Evolutionary conservation across 2,888 invertebrate species (phyloP), one percentile per base, ranked within the genome.

Genomic region (Mesorhabditis belari): DNA sequence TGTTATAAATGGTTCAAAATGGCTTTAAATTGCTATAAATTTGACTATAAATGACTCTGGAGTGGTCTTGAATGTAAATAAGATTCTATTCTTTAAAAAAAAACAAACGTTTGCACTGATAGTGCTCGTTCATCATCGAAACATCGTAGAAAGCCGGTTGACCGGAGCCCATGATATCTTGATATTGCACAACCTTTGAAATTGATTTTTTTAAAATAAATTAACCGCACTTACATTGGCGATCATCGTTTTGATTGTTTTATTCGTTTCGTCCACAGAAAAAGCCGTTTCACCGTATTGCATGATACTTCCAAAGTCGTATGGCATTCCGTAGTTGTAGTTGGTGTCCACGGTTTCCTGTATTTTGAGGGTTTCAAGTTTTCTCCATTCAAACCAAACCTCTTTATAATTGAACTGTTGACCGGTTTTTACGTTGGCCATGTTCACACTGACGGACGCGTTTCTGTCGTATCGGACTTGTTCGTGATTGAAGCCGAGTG

Each of bases 51-150:
- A n/a, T n/a, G n/a, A n/a, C n/a, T n/a, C n/a, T n/a, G n/a, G n/a
- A n/a, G n/a, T n/a, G n/a, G n/a, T n/a, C n/a, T n/a, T n/a, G n/a
- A n/a, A n/a, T n/a, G n/a, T n/a, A n/a, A n/a, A n/a, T n/a, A n/a
- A n/a, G n/a, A n/a, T n/a, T n/a, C n/a, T n/a, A n/a, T n/a, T n/a
- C n/a, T n/a, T n/a, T n/a, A n/a, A n/a, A n/a, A n/a, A n/a, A n/a
- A n/a, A n/a, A n/a, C n/a, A n/a, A 52, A 70, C 72, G 64, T 61
- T 72, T 69, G 66, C 76, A 76, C 27, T 70, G 65, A 60, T 77
- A 77, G 57, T 75, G 75, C 44, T 72, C 68, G 63, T 77, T 77
- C 76, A 77, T 77, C 70, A 72, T 74, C 9, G 73, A 71, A 23
- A 77, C 67, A 60, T 77, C 77, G 44, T 69, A 67, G 53, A 73